Conservation (phyloP, 2,113 vertebrate species). For the Bufo gargarizans region DNA sequence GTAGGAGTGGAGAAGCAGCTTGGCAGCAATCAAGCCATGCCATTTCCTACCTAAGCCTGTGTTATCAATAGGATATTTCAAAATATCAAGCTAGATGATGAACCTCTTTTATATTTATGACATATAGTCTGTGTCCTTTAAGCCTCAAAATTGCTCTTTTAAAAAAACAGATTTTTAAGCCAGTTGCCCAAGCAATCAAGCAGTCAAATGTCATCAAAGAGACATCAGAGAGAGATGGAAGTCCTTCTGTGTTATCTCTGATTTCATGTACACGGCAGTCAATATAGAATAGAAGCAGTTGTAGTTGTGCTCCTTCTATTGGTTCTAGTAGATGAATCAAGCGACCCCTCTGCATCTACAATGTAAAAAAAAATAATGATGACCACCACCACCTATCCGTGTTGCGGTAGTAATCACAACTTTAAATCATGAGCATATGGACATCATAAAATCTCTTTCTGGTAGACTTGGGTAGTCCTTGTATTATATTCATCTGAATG, state of each 20-base stretch:
- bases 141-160: not conserved
- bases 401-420: no score
- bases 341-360: no score
- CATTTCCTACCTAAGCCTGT: not conserved
- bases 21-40: not conserved
- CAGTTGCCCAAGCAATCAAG: not conserved
- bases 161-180: not conserved
- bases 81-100: not conserved
- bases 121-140: not conserved
- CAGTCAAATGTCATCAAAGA: not conserved
- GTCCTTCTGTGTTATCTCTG: not conserved
- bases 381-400: no score
- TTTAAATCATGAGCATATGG: no score
- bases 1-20: not conserved
- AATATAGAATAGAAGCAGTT: not conserved
- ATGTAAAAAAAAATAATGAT: no score
- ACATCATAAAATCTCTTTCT: no score
- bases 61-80: not conserved
- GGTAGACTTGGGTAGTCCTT: no score
- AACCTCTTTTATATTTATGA: not conserved
- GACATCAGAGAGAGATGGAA: not conserved
- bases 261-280: not conserved
- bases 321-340: not conserved
- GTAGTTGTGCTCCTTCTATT: no score
- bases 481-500: no score